A percentile compares a stretch with the other conserved stretches of the same genome.
phyloP scores from a whole-genome alignment of 2,888 invertebrate species.

The Corbicula japonica region DNA sequence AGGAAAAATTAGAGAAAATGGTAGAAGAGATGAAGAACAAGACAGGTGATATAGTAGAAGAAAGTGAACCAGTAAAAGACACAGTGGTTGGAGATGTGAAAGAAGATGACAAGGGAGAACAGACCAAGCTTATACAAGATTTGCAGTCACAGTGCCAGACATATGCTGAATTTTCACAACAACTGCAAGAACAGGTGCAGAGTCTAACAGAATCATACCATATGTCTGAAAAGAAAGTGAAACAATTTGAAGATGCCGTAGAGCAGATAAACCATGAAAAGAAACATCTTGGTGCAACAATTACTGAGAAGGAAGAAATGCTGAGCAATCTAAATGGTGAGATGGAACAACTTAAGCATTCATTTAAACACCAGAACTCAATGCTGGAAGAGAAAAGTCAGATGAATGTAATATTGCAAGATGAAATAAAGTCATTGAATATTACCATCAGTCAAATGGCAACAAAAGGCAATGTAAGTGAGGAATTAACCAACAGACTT shows the following conservation, averaged over 20 bases:
- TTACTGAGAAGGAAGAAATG: constrained; percentile 32
- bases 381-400: constrained; percentile 62
- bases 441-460: background rate
- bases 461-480: background rate
- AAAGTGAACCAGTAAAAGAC: too few species aligned
- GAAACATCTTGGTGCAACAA: constrained; percentile 33
- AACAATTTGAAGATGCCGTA: constrained; percentile 55
- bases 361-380: constrained; percentile 32
- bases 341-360: constrained; percentile 22
- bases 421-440: constrained; percentile 45
- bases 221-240: constrained; percentile 48
- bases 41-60: background rate
- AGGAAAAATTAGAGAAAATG: constrained; percentile 44
- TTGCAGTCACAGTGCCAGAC: constrained; percentile 70
- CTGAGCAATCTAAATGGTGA: constrained; percentile 31
- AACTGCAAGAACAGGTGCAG: constrained; percentile 76
- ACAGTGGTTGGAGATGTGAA: background rate
- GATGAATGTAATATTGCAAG: constrained; percentile 57
- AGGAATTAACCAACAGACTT: constrained; percentile 17
- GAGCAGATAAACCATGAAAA: constrained; percentile 55
- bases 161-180: constrained; percentile 73
- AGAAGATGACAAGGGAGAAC: constrained; percentile 14
- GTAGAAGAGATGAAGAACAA: constrained; percentile 8
- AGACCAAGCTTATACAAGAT: constrained; percentile 57
- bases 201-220: constrained; percentile 67